phyloP scores from a whole-genome alignment of 2,113 vertebrate genomes.

The Morone chrysops region DNA sequence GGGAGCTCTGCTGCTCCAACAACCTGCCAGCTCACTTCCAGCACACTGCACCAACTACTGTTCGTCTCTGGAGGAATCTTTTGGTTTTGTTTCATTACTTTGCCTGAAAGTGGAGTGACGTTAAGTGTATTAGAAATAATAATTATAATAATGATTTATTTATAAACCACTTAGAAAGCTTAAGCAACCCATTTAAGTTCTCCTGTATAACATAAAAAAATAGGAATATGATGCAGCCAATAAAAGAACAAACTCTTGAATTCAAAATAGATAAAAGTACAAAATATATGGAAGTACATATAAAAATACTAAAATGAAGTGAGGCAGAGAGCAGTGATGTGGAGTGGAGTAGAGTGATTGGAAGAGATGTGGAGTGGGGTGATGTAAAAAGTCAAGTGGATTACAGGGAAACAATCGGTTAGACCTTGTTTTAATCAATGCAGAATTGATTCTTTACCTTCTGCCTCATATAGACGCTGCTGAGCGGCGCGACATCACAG shows the following conservation, averaged over 20 bases:
- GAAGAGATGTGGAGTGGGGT: background rate
- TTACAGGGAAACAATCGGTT: no score
- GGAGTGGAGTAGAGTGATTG: no score
- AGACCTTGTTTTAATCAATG: background rate
- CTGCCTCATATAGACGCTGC: conserved; percentile 86
- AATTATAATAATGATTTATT: no score
- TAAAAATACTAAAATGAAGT: background rate
- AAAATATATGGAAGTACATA: background rate
- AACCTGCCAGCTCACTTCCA: background rate
- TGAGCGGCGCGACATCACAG: conserved; percentile 91
- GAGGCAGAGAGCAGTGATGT: background rate
- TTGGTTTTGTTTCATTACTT: background rate
- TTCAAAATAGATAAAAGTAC: background rate
- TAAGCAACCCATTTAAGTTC: no score
- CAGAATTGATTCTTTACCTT: conserved; percentile 82
- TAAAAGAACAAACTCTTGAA: background rate
- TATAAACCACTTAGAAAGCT: no score
- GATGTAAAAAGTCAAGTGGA: background rate
- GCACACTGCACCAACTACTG: background rate
- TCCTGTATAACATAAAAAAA: no score
- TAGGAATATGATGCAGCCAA: background rate
- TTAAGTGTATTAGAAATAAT: no score
- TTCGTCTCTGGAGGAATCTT: no score
- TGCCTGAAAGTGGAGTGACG: background rate
- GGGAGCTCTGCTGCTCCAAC: no score